These are phyloP conservation scores for Anthonomus grandis DNA, from an alignment of 1,140 invertebrate genomes.

Conservation along the genomic window DNA sequence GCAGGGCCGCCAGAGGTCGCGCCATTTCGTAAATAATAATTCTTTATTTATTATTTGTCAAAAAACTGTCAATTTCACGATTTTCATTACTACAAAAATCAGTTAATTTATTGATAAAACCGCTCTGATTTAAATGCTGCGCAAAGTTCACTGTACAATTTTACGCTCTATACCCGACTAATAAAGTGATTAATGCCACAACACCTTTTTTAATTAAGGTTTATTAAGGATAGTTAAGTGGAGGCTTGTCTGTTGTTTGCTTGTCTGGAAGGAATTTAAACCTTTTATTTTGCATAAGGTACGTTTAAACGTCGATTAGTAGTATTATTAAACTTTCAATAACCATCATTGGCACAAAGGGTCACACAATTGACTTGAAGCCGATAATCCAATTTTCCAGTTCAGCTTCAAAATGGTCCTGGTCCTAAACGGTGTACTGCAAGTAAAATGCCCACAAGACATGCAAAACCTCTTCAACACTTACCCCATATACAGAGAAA, in stretches of 20 bases:
- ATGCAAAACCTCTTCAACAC: slow-evolving; percentile 72
- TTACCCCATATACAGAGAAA: slow-evolving; percentile 81
- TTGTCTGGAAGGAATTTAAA: too few species aligned
- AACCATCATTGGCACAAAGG: background rate
- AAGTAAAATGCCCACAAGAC: slow-evolving; percentile 80
- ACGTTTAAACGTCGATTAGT: too few species aligned
- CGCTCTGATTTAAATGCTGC: background rate
- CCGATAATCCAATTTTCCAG: too few species aligned
- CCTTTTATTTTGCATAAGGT: too few species aligned
- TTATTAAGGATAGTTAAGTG: slow-evolving; percentile 23
- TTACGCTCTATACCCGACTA: slow-evolving; percentile 5
- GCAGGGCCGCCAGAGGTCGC: slow-evolving; percentile 12
- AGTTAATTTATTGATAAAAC: slow-evolving; percentile 13
- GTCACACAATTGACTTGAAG: background rate
- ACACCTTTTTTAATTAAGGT: slow-evolving; percentile 24
- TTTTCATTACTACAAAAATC: background rate
- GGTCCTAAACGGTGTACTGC: slow-evolving; percentile 78
- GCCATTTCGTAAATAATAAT: slow-evolving; percentile 12
- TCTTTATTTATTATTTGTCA: slow-evolving; percentile 7
- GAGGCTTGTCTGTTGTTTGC: too few species aligned
- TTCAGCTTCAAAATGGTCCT: slow-evolving; percentile 69
- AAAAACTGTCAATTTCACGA: background rate
- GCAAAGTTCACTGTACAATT: background rate
- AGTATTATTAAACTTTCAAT: background rate
- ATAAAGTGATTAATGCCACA: slow-evolving; percentile 24